Base-by-base conservation (phyloP, 1,140 invertebrate genomes). In the Araneus ventricosus region DNA sequence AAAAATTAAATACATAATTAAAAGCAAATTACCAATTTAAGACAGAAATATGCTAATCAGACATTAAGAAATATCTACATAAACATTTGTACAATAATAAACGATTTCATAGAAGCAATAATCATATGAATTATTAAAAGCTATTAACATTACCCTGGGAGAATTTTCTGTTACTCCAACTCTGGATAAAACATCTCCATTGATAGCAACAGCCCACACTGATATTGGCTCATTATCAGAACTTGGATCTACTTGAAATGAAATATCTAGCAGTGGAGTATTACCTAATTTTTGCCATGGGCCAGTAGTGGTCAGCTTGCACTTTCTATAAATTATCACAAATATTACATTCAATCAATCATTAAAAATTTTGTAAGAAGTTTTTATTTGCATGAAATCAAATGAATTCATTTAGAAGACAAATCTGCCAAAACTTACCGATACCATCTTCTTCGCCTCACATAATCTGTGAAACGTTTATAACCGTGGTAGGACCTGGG, bases 391-490 rank as follows among this genome's bases (percentile, higher is more conserved):
- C 4, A 34, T 61, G 39, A 27, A 59, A 87, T 52, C 1, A 45
- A 14, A 52, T 1, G 3, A 0, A 61, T n/a, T 24, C 24, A 61
- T 8, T 24, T 61, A 3, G 24, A 61, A n/a, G 59, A 20, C 22
- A 24, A 63, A 63, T 0, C 22, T n/a, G 5, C 59, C 75, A 70
- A 70, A 70, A 80, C 20, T 91, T 94, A 95, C 95, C 95, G 94
- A 94, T 97, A 97, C 98, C 98, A 99, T 80, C 98, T 96, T 75
- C 98, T 96, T 41, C 98, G 96, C 90, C 98, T 96, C 0, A 98
- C 98, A 95, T 98, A 98, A 96, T 99, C 98, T 1, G 97, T 98
- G 93, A 98, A 97, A 89, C 97, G 96, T 95, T 98, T 98, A 94
- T 97, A 97, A 0, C 97, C 96, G 95, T 99, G 98, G 95, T 98